Evolutionary conservation across 2,797 vertebrate genomes (phyloP).

Genomic region (Toxotes lorentzi): DNA sequence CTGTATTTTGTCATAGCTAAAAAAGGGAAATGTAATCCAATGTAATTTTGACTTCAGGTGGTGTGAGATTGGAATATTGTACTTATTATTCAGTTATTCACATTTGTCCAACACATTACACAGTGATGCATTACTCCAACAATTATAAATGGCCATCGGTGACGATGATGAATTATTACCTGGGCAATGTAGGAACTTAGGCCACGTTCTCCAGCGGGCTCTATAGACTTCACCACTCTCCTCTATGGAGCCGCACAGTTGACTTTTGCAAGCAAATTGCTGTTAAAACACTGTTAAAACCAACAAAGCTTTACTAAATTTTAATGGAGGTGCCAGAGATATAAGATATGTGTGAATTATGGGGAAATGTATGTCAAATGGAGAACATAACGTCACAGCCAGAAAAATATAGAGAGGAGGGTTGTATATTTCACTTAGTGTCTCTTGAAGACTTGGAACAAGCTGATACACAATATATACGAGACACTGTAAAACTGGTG

Average conservation of each 20-base stretch:
- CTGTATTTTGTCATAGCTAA: not conserved
- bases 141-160: constrained; percentile 41
- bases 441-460: not conserved
- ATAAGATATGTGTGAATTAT: constrained; percentile 6
- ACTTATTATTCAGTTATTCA: constrained; percentile 45
- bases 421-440: not conserved
- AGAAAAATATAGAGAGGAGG: not conserved
- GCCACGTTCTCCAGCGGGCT: constrained; percentile 13
- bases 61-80: constrained; percentile 16
- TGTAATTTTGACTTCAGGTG: constrained; percentile 24
- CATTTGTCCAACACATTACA: constrained; percentile 16
- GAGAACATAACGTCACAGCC: not conserved
- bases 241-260: not conserved
- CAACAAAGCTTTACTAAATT: not conserved
- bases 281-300: constrained; percentile 8
- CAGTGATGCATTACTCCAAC: constrained; percentile 42
- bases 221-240: not conserved
- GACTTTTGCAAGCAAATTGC: not conserved
- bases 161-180: constrained; percentile 33
- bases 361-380: not conserved
- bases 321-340: not conserved
- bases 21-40: constrained; percentile 15
- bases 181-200: constrained; percentile 5
- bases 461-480: not conserved
- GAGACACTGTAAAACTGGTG: not conserved